Evolutionary conservation across 2,113 vertebrate genomes (phyloP), one percentile per base, ranked within the genome.

Genomic region (Micronycteris hirsuta): DNA sequence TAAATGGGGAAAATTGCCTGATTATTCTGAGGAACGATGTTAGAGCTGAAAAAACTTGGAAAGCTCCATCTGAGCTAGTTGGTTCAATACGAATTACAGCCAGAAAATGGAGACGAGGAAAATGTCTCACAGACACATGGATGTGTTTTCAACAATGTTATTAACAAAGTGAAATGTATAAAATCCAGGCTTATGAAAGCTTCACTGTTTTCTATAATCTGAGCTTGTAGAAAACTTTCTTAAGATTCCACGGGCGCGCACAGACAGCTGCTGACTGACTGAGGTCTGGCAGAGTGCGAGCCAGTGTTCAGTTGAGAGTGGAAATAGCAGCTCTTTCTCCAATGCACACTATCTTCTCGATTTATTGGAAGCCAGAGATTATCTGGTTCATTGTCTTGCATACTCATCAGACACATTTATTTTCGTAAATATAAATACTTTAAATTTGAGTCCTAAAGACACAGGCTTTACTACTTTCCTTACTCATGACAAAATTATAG

Each of bases 401-500:
- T 86, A 47, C 86, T 96, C 95, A 93, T 93, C 68, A 96, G 56
- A 43, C 43, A 70, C 24, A 12, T 47, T 89, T 74, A 76, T 67
- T 93, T 67, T 47, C 83, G 43, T 83, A 88, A 95, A 83, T 52
- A 76, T 11, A 88, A 92, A 65, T 74, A 20, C 6, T 45, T 92
- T 91, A 92, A 67, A 43, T 93, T 38, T 83, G 52, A 95, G 24
- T 63, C 56, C 76, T 38, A 19, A 90, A 87, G 85, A 96, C 84
- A 96, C 93, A 93, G 63, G 47, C 45, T 26, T 74, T 47, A 76
- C 43, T 97, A 85, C 92, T 45, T 87, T 58, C 70, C n/a, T 80
- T 56, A 89, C 7, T 88, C 33, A 67, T 45, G 93, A 95, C 15
- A 70, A 82, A 89, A 84, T 93, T 36, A 84, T 3, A 85, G 19